Evolutionary conservation across 2,113 vertebrate species (phyloP).

Genomic region (Dromaius novaehollandiae): DNA sequence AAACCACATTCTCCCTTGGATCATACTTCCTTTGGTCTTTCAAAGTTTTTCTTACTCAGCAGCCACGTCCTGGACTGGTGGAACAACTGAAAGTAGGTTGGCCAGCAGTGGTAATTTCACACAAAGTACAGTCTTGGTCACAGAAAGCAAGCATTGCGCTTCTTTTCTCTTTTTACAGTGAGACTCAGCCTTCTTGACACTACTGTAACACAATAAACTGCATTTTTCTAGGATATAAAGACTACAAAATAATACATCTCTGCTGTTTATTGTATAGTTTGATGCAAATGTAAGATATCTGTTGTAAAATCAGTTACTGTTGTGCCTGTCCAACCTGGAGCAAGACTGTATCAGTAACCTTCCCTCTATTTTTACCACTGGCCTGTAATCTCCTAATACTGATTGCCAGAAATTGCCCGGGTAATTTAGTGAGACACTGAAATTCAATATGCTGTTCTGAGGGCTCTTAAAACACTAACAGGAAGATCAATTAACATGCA

Average conservation of each 20-base stretch:
- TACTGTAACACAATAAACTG: not conserved
- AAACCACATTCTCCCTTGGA: constrained; percentile 15
- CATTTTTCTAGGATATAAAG: not conserved
- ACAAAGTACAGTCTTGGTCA: not conserved
- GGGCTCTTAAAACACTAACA: not conserved
- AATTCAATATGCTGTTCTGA: not conserved
- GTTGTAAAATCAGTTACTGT: not conserved
- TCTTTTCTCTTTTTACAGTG: not conserved
- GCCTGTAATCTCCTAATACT: not conserved
- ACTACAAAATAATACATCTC: not conserved
- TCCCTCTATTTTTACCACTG: not conserved
- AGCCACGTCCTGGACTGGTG: constrained; percentile 12
- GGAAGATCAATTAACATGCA: not conserved
- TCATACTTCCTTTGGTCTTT: not conserved
- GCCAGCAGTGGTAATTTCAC: not conserved
- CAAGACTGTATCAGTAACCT: not conserved
- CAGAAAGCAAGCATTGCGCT: not conserved
- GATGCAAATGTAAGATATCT: not conserved
- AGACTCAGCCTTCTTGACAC: not conserved
- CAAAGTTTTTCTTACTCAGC: not conserved
- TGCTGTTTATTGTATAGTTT: not conserved
- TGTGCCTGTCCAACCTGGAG: not conserved
- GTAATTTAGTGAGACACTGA: not conserved
- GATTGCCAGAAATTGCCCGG: not conserved
- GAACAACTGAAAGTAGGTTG: not conserved